These are phyloP conservation scores for Lithobates sylvaticus DNA, from an alignment of 2,797 vertebrate species.

Conservation along the genomic window DNA sequence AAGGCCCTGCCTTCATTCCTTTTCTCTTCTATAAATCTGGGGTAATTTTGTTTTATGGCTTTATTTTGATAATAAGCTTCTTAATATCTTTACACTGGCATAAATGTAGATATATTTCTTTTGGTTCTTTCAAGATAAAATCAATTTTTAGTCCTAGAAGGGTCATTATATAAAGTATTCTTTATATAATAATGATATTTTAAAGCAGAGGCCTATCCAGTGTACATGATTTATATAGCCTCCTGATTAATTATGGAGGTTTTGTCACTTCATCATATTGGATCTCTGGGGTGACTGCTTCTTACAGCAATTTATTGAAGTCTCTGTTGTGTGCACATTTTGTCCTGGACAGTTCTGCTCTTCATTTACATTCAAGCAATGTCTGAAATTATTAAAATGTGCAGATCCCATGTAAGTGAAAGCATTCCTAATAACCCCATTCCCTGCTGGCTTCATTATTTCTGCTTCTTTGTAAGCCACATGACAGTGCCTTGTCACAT, in stretches of 20 bases:
- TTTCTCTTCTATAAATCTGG: too few relatives aligned
- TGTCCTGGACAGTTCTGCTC: slow-evolving; percentile 15
- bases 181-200: neutral
- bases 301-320: slow-evolving; percentile 26
- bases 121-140: neutral
- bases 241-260: slow-evolving; percentile 28
- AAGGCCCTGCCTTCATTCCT: too few relatives aligned
- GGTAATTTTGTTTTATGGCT: too few relatives aligned
- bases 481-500: slow-evolving; percentile 58
- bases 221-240: slow-evolving; percentile 14
- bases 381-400: slow-evolving; percentile 52
- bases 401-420: slow-evolving; percentile 51
- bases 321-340: slow-evolving; percentile 24
- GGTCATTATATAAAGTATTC: neutral
- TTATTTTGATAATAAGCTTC: neutral
- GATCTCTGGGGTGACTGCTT: slow-evolving; percentile 41
- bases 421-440: slow-evolving; percentile 52
- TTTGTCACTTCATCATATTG: slow-evolving; percentile 24
- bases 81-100: neutral
- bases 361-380: slow-evolving; percentile 56
- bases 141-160: neutral
- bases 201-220: neutral
- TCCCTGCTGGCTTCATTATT: slow-evolving; percentile 62
- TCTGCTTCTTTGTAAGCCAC: slow-evolving; percentile 47
- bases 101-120: neutral